These are phyloP conservation scores for Vesta saturnalis DNA, from an alignment of 2,888 invertebrate species.

Conservation along the genomic window DNA sequence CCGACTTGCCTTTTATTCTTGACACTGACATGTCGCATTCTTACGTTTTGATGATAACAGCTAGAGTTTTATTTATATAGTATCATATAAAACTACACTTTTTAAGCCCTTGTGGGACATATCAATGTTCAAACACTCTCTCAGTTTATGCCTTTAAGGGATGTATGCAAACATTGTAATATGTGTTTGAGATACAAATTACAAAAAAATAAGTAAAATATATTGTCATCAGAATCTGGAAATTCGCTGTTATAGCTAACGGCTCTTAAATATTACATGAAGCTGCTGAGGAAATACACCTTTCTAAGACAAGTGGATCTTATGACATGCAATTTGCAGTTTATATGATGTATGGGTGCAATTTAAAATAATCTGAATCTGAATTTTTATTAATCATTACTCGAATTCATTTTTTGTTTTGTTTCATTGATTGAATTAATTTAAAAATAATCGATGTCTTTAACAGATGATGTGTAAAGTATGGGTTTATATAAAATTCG, in stretches of 20 bases:
- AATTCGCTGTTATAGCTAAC: slow-evolving; percentile 10
- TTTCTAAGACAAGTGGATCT: slow-evolving; percentile 29
- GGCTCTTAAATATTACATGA: slow-evolving; percentile 31
- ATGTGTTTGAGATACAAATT: too few species aligned
- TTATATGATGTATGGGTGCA: slow-evolving; percentile 35
- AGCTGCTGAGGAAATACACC: slow-evolving; percentile 35
- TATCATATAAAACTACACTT: slow-evolving; percentile 11
- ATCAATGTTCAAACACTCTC: slow-evolving; percentile 21
- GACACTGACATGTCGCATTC: slow-evolving; percentile 30
- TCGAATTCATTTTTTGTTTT: not conserved
- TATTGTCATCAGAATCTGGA: slow-evolving; percentile 23
- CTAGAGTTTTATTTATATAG: slow-evolving; percentile 19
- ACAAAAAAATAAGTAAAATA: slow-evolving; percentile 18
- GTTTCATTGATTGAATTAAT: slow-evolving; percentile 10
- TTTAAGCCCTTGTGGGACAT: slow-evolving; percentile 16
- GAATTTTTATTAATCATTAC: not conserved
- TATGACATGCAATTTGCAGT: slow-evolving; percentile 45
- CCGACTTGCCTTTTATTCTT: slow-evolving; percentile 23
- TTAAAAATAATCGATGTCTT: slow-evolving; percentile 25
- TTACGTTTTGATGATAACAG: slow-evolving; percentile 11
- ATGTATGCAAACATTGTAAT: too few species aligned
- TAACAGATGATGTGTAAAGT: slow-evolving; percentile 29
- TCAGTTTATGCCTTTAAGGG: slow-evolving; percentile 1
- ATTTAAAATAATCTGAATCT: slow-evolving; percentile 29
- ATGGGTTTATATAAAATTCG: slow-evolving; percentile 27